Conservation (phyloP, 2,888 invertebrate species). For the Phania funesta region DNA sequence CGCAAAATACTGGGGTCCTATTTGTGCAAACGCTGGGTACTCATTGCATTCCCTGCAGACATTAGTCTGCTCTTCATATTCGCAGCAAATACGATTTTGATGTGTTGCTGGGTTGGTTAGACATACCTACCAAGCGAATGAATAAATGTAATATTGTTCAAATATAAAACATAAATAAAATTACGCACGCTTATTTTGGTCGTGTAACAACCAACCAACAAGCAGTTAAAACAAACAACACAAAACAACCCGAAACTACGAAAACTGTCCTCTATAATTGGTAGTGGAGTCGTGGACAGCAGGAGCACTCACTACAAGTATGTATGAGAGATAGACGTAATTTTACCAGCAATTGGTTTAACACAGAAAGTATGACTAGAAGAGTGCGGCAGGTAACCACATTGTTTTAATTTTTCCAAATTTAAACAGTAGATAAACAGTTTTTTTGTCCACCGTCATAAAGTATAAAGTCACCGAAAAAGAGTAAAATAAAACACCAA, state of each 20-base stretch:
- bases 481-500: background rate
- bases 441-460: conserved; percentile 46
- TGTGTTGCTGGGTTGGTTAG: conserved; percentile 12
- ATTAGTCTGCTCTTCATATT: too few relatives aligned
- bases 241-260: conserved; percentile 61
- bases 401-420: conserved; percentile 78
- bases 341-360: conserved; percentile 66
- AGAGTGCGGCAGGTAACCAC: conserved; percentile 73
- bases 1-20: too few relatives aligned
- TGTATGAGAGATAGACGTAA: conserved; percentile 41
- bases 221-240: conserved; percentile 59
- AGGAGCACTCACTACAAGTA: background rate
- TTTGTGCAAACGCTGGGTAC: too few relatives aligned
- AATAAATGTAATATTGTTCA: conserved; percentile 72
- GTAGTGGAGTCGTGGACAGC: background rate
- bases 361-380: conserved; percentile 46
- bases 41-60: too few relatives aligned
- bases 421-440: conserved; percentile 71
- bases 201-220: conserved; percentile 74
- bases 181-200: conserved; percentile 80
- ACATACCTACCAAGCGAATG: conserved; percentile 32
- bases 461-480: conserved; percentile 52
- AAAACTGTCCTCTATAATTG: conserved; percentile 20
- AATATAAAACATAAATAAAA: conserved; percentile 79
- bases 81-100: background rate